phyloP scores from a whole-genome alignment of 1,140 invertebrate species.

The Drosophila biarmipes region DNA sequence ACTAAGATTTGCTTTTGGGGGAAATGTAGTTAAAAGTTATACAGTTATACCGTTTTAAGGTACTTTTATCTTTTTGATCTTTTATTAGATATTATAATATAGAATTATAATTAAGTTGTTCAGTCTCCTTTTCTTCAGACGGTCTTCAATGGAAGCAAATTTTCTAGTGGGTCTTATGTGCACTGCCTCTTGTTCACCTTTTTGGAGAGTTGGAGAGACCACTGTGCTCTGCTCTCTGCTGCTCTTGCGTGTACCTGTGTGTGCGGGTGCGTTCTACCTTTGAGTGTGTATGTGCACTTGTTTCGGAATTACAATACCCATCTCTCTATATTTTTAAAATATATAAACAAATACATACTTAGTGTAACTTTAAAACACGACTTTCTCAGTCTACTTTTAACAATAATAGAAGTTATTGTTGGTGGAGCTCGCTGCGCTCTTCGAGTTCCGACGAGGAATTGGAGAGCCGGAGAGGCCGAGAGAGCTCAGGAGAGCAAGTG shows the following conservation, averaged over 20 bases:
- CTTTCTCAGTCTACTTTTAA: background rate
- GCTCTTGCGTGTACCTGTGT: constrained; percentile 28
- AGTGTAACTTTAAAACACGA: background rate
- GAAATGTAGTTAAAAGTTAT: too few relatives aligned
- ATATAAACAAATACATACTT: background rate
- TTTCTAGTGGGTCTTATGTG: constrained; percentile 46
- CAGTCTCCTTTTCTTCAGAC: background rate
- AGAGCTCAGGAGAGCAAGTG: background rate
- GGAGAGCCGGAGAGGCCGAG: background rate
- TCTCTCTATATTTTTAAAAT: background rate
- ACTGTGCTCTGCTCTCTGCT: constrained; percentile 3
- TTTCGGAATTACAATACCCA: background rate
- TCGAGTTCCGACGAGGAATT: constrained; percentile 3
- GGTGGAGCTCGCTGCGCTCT: background rate
- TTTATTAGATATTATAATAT: too few relatives aligned
- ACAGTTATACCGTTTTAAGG: too few relatives aligned
- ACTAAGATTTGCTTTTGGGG: too few relatives aligned
- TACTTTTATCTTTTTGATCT: background rate
- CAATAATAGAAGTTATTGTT: background rate
- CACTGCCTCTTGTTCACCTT: constrained; percentile 44
- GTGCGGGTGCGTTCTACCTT: constrained; percentile 36
- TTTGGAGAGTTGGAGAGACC: constrained; percentile 39
- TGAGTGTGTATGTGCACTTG: constrained; percentile 11
- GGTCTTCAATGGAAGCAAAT: constrained; percentile 5
- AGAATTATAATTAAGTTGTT: too few relatives aligned